phyloP scores from a whole-genome alignment of 23 tunicate genomes.

The Styela plicata region DNA sequence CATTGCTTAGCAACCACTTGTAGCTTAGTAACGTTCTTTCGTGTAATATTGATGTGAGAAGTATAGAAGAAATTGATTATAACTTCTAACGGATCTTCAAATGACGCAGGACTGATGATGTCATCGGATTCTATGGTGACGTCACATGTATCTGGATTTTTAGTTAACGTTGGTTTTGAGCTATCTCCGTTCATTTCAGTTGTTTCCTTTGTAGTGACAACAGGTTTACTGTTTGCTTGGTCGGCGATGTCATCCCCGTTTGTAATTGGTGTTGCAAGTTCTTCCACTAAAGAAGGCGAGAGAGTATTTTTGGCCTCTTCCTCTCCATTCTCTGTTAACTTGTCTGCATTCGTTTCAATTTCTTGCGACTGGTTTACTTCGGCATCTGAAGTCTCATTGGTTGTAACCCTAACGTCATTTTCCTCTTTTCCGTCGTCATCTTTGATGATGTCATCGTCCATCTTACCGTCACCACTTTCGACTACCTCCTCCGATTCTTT shows the following conservation, averaged over 20 bases:
- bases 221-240: not conserved
- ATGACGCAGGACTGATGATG: not conserved
- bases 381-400: not conserved
- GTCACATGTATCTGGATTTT: not conserved
- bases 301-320: not conserved
- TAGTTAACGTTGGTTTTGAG: not conserved
- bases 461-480: slow-evolving; percentile 10
- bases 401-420: not conserved
- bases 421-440: slow-evolving; percentile 1
- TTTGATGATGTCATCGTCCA: not conserved
- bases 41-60: slow-evolving; percentile 69
- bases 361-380: not conserved
- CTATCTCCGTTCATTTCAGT: not conserved
- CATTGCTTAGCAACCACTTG: slow-evolving; percentile 53
- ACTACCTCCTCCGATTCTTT: not conserved
- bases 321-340: not conserved
- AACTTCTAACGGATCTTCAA: slow-evolving; percentile 39
- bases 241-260: not conserved
- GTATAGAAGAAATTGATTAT: slow-evolving; percentile 79
- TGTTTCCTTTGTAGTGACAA: not conserved
- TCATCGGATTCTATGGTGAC: not conserved
- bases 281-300: not conserved
- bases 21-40: slow-evolving; percentile 48
- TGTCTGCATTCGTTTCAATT: not conserved
- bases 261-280: not conserved